Evolutionary conservation across 2,888 invertebrate genomes (phyloP).

Genomic region (Pterostichus madidus): DNA sequence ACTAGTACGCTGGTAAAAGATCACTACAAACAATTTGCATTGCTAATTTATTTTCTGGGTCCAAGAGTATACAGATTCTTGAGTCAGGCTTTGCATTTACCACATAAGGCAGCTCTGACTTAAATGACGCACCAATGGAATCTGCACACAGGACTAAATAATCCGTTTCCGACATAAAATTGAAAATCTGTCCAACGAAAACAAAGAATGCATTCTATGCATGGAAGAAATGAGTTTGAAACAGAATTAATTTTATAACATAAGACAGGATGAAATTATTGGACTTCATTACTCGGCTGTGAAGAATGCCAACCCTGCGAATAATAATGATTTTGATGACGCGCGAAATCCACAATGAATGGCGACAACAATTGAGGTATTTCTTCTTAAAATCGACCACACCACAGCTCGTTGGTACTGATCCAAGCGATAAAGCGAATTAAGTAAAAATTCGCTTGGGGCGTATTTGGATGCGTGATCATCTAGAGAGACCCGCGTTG

Average conservation of each 20-base stretch:
- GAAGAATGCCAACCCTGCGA: neutral
- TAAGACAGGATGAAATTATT: neutral
- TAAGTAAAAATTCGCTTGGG: too few relatives aligned
- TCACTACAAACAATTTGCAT: conserved; percentile 11
- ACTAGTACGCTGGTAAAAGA: conserved; percentile 1
- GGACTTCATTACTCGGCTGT: neutral
- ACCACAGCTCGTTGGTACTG: too few relatives aligned
- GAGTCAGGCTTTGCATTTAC: neutral
- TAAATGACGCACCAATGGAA: conserved; percentile 1
- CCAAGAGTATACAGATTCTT: conserved; percentile 18
- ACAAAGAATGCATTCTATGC: conserved; percentile 27
- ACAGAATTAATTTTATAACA: conserved; percentile 20
- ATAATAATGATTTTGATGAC: conserved; percentile 13
- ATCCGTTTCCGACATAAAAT: conserved; percentile 10
- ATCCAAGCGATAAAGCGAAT: too few relatives aligned
- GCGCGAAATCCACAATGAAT: neutral
- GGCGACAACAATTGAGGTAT: conserved; percentile 19
- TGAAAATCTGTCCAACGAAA: neutral
- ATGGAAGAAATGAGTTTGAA: conserved; percentile 28
- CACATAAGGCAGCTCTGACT: neutral
- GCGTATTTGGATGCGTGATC: too few relatives aligned
- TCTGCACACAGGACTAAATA: conserved; percentile 8
- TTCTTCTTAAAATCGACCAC: neutral
- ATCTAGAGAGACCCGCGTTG: too few relatives aligned
- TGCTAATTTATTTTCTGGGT: conserved; percentile 2